Evolutionary conservation across 2,888 invertebrate species (phyloP), one percentile per base, ranked within the genome.

Genomic region (Rhyacophila evoluta): DNA sequence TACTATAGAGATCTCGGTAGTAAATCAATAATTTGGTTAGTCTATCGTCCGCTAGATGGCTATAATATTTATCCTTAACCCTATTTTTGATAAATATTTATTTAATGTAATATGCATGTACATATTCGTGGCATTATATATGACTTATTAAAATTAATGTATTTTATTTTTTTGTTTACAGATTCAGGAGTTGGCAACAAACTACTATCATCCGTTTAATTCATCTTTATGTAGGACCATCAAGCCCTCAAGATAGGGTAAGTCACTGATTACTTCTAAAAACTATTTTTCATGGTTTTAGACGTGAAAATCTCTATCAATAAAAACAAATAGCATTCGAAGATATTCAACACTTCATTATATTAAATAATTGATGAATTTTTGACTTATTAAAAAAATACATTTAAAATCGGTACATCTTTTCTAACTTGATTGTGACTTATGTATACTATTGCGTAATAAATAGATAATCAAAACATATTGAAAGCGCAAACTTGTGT

Each of bases 211-310:
- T 28, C n/a, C 37, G 25, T 78, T 39, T 8, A 25, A 19, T 19
- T 77, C 67, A 74, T 29, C 78, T 55, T 19, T 70, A 39, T 39
- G 19, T 70, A 74, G 41, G 39, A 74, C 15, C 67, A 55, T 39
- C 68, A 69, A 38, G 38, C 29, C 69, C 73, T 74, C 78, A 74
- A 29, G 28, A 78, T 78, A 41, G 78, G 78, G 78, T 78, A 27
- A 78, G 78, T 70, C 36, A 55, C 15, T 25, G 4, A 71, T 25
- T n/a, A 55, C 55, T 8, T 25, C 1, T 55, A 25, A 55, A 25
- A 55, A 70, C 25, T 28, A 38, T 69, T 36, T 41, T 19, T 10
- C 3, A 39, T 29, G 15, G 2, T 28, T 75, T 70, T 70, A 27
- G 74, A 72, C n/a, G n/a, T 19, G 15, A 12, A 4, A 33, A 12